Conservation (phyloP, 2,888 invertebrate species). For the Cephus nigrinus region DNA sequence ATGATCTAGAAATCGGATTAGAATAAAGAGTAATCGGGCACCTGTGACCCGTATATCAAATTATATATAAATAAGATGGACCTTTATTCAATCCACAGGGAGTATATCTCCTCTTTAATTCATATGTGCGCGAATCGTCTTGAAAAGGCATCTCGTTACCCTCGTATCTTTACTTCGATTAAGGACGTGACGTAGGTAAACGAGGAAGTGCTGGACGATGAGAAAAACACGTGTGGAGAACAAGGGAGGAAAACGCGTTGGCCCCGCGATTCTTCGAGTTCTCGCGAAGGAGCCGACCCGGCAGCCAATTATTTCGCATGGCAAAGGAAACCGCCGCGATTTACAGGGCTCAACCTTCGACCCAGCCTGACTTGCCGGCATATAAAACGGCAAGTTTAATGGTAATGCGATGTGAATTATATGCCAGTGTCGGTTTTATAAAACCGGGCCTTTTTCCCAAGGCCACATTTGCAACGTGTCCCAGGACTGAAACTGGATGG, state of each 20-base stretch:
- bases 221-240: not conserved
- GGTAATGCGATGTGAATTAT: constrained; percentile 13
- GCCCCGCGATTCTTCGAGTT: not conserved
- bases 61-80: not conserved
- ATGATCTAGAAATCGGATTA: not conserved
- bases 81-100: not conserved
- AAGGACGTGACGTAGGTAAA: not conserved
- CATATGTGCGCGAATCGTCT: not conserved
- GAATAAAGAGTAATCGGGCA: not conserved
- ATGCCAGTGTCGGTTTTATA: not conserved
- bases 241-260: not conserved
- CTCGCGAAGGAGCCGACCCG: not conserved
- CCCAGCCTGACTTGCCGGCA: constrained; percentile 11
- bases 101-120: not conserved
- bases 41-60: not conserved
- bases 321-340: not conserved
- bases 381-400: constrained; percentile 28
- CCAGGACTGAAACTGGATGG: not conserved
- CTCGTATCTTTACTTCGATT: not conserved
- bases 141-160: not conserved
- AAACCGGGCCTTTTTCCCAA: not conserved
- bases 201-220: not conserved
- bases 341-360: constrained; percentile 13
- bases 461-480: not conserved
- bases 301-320: not conserved